A percentile compares a stretch with the other conserved stretches of the same genome.
Conservation (phyloP, 53 echinoderm and acorn worm genomes). For the Temnopleurus reevesii region DNA sequence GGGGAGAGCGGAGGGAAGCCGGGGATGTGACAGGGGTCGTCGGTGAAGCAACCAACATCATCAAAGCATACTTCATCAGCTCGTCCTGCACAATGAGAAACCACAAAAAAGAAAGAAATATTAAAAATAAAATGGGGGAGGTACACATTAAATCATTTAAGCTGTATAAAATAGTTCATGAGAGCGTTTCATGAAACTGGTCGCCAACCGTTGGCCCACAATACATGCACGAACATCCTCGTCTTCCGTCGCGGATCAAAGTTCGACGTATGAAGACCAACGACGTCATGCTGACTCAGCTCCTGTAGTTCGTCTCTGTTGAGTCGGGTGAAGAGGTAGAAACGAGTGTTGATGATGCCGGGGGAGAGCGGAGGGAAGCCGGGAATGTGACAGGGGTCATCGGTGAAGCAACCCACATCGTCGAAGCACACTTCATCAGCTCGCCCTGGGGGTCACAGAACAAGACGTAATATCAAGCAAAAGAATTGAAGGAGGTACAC, state of each 20-base stretch:
- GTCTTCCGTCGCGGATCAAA: constrained; percentile 67
- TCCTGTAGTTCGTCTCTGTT: constrained; percentile 32
- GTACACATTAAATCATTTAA: too few species aligned
- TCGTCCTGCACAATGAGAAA: too few species aligned
- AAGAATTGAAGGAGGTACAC: too few species aligned
- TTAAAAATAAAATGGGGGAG: too few species aligned
- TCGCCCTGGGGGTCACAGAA: too few species aligned
- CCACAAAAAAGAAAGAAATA: too few species aligned
- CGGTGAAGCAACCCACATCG: constrained; percentile 58
- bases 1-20: constrained; percentile 61
- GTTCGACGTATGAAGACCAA: constrained; percentile 56
- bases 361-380: constrained; percentile 61
- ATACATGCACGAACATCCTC: constrained; percentile 74
- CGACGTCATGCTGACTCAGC: constrained; percentile 36
- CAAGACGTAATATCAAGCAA: too few species aligned
- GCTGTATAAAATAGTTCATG: too few species aligned
- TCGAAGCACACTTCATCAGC: constrained; percentile 61
- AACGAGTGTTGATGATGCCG: constrained; percentile 55
- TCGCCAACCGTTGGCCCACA: constrained; percentile 61
- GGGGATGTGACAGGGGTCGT: constrained; percentile 49
- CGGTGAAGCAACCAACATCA: constrained; percentile 60
- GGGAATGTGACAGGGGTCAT: constrained; percentile 48
- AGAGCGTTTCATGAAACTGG: too few species aligned
- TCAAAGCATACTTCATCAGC: constrained; percentile 61
- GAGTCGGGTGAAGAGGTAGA: constrained; percentile 52